Evolutionary conservation across 37 sponge, comb jelly and placozoan species (phyloP), one percentile per base, ranked within the genome.

Genomic region (Ephydatia muelleri): DNA sequence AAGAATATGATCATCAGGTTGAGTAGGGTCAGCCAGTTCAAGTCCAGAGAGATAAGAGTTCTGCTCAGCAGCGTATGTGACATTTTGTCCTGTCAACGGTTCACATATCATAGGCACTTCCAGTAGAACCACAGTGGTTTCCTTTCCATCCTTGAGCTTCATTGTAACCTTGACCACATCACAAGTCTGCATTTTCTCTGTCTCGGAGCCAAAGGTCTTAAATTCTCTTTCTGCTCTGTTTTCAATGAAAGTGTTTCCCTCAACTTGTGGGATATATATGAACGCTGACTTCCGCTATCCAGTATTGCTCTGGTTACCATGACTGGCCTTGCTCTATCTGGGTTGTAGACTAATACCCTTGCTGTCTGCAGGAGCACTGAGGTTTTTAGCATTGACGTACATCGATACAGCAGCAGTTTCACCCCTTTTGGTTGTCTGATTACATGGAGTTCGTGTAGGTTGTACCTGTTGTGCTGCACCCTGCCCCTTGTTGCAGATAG

Each of bases 281-380:
- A 57, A 57, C 57, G 16, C 57, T 57, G 57, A 57, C 57, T 57
- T 75, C 35, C 40, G 35, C 35, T n/a, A 39, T 39, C 38, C n/a
- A 26, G 40, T 30, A 75, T 39, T 39, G 57, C 57, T 57, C 57
- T 64, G 48, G 57, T 57, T 57, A 57, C 57, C 57, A 57, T 57
- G 57, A 57, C 57, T 57, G 57, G 57, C 57, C 8, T 43, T 4
- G 47, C 47, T 43, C 47, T 23, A 5, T 78, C 65, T 49, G 80
- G 80, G 64, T 79, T 48, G 33, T 48, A 64, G 25, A 79, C 77
- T n/a, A 39, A 34, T 28, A 38, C 77, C 28, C 11, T 34, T 0
- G 77, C 77, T 38, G 77, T 76, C 39, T 76, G 77, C 38, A 76
- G 39, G 30, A 76, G 39, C 23, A 76, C 77, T 38, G 77, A 9